Evolutionary conservation across 2,888 invertebrate species (phyloP).

Genomic region (Acanthacorydalis orientalis): DNA sequence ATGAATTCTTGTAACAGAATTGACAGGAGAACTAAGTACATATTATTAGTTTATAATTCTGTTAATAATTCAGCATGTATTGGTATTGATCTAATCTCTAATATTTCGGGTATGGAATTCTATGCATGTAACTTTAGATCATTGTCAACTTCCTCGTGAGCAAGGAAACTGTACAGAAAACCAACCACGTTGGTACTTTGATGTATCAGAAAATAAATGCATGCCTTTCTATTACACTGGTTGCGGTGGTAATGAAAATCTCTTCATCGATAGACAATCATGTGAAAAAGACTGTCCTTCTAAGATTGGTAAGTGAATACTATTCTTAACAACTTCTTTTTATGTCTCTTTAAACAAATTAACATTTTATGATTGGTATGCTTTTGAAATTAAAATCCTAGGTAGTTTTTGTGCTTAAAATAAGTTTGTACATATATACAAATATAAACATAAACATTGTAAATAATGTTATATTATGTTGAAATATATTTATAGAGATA

Average conservation of each 20-base stretch:
- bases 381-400: too few relatives aligned
- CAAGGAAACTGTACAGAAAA: conserved; percentile 63
- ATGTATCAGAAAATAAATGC: conserved; percentile 66
- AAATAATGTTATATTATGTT: too few relatives aligned
- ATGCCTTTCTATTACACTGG: conserved; percentile 87
- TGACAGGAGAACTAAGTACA: too few relatives aligned
- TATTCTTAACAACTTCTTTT: too few relatives aligned
- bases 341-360: too few relatives aligned
- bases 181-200: conserved; percentile 73
- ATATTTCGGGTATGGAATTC: not conserved
- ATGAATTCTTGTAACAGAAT: too few relatives aligned
- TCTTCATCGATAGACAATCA: conserved; percentile 53
- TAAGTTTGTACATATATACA: too few relatives aligned
- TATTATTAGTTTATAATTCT: not conserved
- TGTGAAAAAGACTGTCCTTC: conserved; percentile 67
- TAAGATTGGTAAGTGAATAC: conserved; percentile 49
- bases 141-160: conserved; percentile 56
- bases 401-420: too few relatives aligned
- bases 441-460: too few relatives aligned
- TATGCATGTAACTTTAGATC: conserved; percentile 32
- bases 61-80: not conserved
- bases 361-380: too few relatives aligned
- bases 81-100: not conserved
- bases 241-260: conserved; percentile 80
- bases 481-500: too few relatives aligned